Conservation (phyloP, 2,797 vertebrate genomes). For the Malacoraja senta region DNA sequence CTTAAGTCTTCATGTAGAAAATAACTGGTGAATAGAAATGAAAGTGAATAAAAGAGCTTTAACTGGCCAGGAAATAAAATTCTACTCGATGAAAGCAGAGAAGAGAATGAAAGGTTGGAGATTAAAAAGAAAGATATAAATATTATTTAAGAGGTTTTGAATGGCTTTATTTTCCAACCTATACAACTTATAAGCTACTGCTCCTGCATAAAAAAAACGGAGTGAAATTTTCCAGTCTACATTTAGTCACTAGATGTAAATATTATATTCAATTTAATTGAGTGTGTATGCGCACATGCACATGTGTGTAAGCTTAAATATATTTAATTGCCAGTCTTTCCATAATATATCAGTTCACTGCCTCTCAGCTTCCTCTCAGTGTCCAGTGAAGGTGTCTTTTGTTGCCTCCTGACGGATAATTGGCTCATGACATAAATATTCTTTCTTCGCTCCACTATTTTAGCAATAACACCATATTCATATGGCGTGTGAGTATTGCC, state of each 20-base stretch:
- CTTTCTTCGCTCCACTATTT: not conserved
- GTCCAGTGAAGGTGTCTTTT: no score
- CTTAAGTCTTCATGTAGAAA: not conserved
- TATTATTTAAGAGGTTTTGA: not conserved
- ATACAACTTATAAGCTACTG: not conserved
- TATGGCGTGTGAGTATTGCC: not conserved
- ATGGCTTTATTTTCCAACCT: not conserved
- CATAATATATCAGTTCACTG: not conserved
- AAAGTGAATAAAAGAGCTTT: not conserved
- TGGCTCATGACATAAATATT: not conserved
- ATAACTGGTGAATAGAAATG: not conserved
- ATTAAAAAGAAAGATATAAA: not conserved
- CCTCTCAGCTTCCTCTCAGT: not conserved
- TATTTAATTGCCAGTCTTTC: not conserved
- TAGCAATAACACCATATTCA: not conserved
- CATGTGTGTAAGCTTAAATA: no score
- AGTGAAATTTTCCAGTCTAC: not conserved
- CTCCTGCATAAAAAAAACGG: not conserved
- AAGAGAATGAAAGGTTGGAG: not conserved
- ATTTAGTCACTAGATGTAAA: not conserved
- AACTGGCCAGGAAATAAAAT: not conserved
- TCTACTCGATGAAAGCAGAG: not conserved
- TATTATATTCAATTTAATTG: not conserved
- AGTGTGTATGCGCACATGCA: not conserved
- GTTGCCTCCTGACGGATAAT: not conserved